Evolutionary conservation across 2,113 vertebrate species (phyloP), one percentile per base, ranked within the genome.

Genomic region (Nothocercus julius): DNA sequence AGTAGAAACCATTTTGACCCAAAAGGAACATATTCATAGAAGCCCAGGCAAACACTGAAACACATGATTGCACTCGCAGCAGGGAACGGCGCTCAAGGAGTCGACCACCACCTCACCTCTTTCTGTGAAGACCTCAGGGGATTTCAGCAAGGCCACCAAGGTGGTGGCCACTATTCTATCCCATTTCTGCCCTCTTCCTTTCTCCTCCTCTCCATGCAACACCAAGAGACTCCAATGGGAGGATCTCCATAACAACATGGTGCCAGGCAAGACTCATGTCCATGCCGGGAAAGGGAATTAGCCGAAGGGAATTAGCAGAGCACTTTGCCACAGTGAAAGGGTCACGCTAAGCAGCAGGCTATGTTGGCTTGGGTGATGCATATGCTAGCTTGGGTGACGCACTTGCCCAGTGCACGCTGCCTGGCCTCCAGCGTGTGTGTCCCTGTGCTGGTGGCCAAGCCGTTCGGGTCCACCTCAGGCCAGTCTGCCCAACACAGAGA

Each of bases 31-130:
- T 78, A 82, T 78, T 47, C 18, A 42, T 16, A 82, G n/a, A 19
- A 86, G 32, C 21, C 51, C 28, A 44, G 66, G 51, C 32, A 77
- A 69, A n/a, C 0, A 0, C 36, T 3, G 2, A 36, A 54, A 44
- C 21, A 0, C 0, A 9, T 54, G 81, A 67, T 38, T 42, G 28
- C 34, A 82, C 3, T 9, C 18, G 28, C 66, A 72, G 28, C 9
- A 54, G 54, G 16, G 66, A 85, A 82, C 20, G 19, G 5, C 68
- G 81, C 20, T 30, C 18, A 56, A 18, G 27, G 27, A 62, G 53
- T 30, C 20, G 25, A 70, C 3, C 34, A 78, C 4, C 2, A 3
- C 59, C 58, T 87, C 18, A 36, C 18, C 11, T 87, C 54, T 51
- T 62, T 59, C 68, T 24, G 18, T 47, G 9, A 80, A 70, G 63